Base-by-base conservation (phyloP, 2,888 invertebrate species). In the Chloroclysta siterata region DNA sequence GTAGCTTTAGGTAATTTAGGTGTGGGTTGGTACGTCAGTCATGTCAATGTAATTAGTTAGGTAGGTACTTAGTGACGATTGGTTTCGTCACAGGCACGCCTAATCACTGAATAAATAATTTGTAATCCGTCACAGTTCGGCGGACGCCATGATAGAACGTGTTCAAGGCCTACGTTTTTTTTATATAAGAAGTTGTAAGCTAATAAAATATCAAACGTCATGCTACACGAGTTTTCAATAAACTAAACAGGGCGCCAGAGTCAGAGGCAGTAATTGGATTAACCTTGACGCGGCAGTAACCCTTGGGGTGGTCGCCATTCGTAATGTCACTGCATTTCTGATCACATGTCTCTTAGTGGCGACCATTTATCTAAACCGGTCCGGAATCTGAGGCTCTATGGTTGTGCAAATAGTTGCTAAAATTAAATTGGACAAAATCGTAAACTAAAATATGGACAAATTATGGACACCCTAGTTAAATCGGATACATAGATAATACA, bases 211-310 rank as follows among this genome's bases (percentile, higher is more conserved):
- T 44, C 14, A 50, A 42, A 55, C 59, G 55, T 59, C 59, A 58
- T 53, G 36, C 11, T 11, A 41, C 58, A 61, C 63, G 68, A 65
- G 61, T 54, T 54, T 58, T 41, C 64, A 61, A 52, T 60, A 72
- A 74, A 72, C 73, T 75, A 70, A 69, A 70, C 67, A 58, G 70
- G 63, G 76, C 74, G 76, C 75, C 76, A 87, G 84, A 85, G 80
- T 82, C 76, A 87, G 84, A 85, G 80, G 81, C 66, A 70, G 81
- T 91, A 92, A 93, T 93, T 91, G 90, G 89, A 93, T 93, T 76
- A 90, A 88, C 92, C 91, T 92, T 93, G 90, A 74, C 74, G 83
- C 85, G 83, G 73, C 85, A 84, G 81, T 85, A 88, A 89, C 91
- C 89, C 90, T 84, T 76, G 75, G 80, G 69, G 72, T 63, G 73